Base-by-base conservation (phyloP, 2,888 invertebrate species). In the Cenopis cana region DNA sequence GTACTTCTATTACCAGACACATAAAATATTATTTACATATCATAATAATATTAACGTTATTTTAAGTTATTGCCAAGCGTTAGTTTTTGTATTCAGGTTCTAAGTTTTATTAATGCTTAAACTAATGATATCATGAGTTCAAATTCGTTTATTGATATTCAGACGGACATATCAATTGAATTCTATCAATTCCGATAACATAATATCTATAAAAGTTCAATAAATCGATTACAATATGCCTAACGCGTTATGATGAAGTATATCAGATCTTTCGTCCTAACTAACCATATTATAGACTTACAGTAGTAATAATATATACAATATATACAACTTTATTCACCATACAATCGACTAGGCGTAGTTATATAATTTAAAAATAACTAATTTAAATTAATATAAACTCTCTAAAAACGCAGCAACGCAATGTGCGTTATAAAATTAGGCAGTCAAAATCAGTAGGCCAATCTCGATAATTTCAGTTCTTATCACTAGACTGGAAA, bases 91-190 rank as follows among this genome's bases (percentile, higher is more conserved):
- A 83, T 81, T 86, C 81, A 76, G 75, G 82, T 84, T 82, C 81
- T 85, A 86, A 81, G 49, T 8, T 76, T 80, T 81, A 76, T 70
- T 76, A 76, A 82, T 77, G 79, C 88, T 88, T 90, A 92, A 55
- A 75, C 90, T 93, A 93, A 85, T 93, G 93, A 93, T 93, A 93
- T 89, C 83, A 84, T 79, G 86, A 82, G 89, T 89, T 88, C 87
- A 93, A 91, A 92, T 93, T 93, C 91, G 90, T 89, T 86, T 86
- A 90, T 88, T 88, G 91, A 93, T 91, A 92, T 88, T 85, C 82
- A 89, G 88, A 90, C 86, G 89, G 90, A 89, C 82, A 91, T 89
- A 90, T 85, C 88, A 88, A 90, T 88, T 86, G 88, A 88, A 88
- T 88, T 83, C 79, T 81, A 85, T 85, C 87, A 91, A 91, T 90